These are phyloP conservation scores for Copidosoma aretas DNA, from an alignment of 2,888 invertebrate genomes.

Conservation along the genomic window DNA sequence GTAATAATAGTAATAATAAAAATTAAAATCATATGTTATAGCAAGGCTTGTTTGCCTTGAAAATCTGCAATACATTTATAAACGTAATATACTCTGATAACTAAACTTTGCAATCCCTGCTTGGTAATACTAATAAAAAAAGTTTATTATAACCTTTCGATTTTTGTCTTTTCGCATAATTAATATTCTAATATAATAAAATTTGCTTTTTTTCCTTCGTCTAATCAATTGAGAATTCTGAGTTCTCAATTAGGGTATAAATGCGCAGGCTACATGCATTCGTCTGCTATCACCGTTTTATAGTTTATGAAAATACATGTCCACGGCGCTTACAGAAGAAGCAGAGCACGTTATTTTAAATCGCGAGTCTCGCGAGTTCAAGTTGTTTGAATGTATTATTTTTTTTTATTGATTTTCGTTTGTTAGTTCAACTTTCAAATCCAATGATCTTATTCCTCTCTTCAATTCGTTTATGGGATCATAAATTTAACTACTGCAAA, in stretches of 20 bases:
- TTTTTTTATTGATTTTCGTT: no score
- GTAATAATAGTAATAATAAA: constrained; percentile 24
- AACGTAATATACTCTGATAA: constrained; percentile 39
- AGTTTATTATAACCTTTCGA: constrained; percentile 19
- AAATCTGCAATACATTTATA: constrained; percentile 40
- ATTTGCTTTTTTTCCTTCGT: constrained; percentile 15
- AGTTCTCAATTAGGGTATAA: constrained; percentile 42
- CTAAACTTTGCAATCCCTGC: constrained; percentile 40
- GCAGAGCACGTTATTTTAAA: constrained; percentile 37
- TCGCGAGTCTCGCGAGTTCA: constrained; percentile 33
- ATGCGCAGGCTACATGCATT: constrained; percentile 40
- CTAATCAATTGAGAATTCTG: constrained; percentile 36
- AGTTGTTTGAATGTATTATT: constrained; percentile 41
- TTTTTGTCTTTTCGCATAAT: constrained; percentile 31
- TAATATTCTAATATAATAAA: constrained; percentile 22
- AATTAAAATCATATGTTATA: constrained; percentile 31
- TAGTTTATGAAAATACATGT: constrained; percentile 46
- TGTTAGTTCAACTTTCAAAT: constrained; percentile 11
- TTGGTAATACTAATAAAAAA: constrained; percentile 40
- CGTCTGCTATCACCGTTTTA: constrained; percentile 34
- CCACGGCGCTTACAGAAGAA: constrained; percentile 40
- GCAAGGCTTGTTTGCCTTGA: constrained; percentile 34
- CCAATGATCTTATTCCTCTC: constrained; percentile 28
- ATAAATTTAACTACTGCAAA: constrained; percentile 55
- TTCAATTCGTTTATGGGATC: constrained; percentile 43